A percentile compares a stretch with the other conserved stretches of the same genome.
These are phyloP conservation scores for Piscicola geometra DNA, from an alignment of 2,888 invertebrate species.

Conservation along the genomic window DNA sequence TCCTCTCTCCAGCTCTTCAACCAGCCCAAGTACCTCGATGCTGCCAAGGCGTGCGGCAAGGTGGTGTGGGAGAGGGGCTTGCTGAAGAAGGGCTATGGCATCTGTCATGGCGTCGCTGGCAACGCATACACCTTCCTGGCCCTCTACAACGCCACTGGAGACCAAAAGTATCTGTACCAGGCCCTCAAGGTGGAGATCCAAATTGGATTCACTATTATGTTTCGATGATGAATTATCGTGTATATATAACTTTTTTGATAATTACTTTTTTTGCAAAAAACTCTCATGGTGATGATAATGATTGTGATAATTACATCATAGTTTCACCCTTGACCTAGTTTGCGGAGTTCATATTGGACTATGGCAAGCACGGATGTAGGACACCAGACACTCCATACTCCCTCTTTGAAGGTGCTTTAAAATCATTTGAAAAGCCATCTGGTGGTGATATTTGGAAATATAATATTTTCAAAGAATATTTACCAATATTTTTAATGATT, in stretches of 20 bases:
- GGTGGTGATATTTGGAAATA: no score
- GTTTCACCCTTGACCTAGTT: slow-evolving; percentile 62
- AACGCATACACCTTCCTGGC: slow-evolving; percentile 78
- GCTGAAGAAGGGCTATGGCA: slow-evolving; percentile 69
- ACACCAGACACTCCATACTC: slow-evolving; percentile 76
- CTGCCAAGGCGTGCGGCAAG: slow-evolving; percentile 69
- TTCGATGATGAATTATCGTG: no score
- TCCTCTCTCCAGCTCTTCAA: slow-evolving; percentile 37
- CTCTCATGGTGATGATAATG: no score
- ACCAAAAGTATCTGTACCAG: slow-evolving; percentile 68
- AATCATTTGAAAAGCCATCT: not conserved
- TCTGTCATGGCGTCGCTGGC: slow-evolving; percentile 83
- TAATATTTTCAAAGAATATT: no score
- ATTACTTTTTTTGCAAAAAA: not conserved
- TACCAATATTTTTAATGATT: no score
- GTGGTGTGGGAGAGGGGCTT: slow-evolving; percentile 77
- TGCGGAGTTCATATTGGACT: slow-evolving; percentile 73
- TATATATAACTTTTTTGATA: no score
- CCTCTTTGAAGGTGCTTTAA: slow-evolving; percentile 70
- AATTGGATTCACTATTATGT: no score
- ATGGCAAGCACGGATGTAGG: slow-evolving; percentile 63
- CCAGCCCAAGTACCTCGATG: slow-evolving; percentile 59
- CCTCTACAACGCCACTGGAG: slow-evolving; percentile 72
- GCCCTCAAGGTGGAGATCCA: slow-evolving; percentile 62
- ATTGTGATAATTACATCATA: no score